Conservation (phyloP, 2,113 vertebrate species). For the Pteropus alecto region DNA sequence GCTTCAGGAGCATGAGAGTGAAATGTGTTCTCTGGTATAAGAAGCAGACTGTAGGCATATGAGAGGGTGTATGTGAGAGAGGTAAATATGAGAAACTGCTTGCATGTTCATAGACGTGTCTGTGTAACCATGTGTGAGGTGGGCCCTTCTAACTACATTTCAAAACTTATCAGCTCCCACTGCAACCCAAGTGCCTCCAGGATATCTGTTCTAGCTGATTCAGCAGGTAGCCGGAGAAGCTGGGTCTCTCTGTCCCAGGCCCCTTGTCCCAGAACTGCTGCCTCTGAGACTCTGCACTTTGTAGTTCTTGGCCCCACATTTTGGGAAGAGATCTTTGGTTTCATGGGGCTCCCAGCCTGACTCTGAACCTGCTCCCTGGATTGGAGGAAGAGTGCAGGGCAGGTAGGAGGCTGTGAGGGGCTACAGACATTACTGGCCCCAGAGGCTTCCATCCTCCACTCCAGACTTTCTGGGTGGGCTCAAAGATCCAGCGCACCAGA, state of each 20-base stretch:
- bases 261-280: not conserved
- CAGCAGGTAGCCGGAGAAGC: not conserved
- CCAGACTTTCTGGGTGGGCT: not conserved
- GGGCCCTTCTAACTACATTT: not conserved
- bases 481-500: not conserved
- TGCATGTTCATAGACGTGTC: fast-evolving
- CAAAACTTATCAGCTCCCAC: not conserved
- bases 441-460: not conserved
- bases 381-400: not conserved
- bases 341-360: not conserved
- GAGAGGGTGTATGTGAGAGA: not conserved
- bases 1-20: not conserved
- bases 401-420: not conserved
- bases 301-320: not conserved
- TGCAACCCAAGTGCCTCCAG: not conserved
- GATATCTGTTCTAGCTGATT: not conserved
- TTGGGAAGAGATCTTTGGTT: not conserved
- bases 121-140: not conserved
- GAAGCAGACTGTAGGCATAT: not conserved
- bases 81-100: not conserved
- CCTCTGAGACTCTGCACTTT: not conserved
- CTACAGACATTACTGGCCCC: not conserved
- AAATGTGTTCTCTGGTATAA: not conserved
- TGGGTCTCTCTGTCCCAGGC: not conserved
- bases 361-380: not conserved